Evolutionary conservation across 2,888 invertebrate species (phyloP), one percentile per base, ranked within the genome.

Genomic region (Petrolisthes cinctipes): DNA sequence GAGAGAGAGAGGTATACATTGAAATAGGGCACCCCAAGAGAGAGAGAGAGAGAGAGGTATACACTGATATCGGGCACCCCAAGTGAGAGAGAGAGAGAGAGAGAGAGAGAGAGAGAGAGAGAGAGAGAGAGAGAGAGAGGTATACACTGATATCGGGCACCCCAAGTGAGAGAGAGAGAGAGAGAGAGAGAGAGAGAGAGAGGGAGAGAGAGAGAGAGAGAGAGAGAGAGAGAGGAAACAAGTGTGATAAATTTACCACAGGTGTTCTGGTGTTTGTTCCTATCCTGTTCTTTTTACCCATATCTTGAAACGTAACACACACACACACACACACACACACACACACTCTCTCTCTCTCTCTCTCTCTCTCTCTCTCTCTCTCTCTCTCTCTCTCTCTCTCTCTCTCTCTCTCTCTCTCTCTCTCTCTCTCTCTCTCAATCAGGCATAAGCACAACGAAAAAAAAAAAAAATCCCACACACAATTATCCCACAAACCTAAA

Each of bases 311-410:
- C 61, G 11, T 9, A 11, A 17, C 17, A 61, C 61, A 61, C 61
- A 73, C 73, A 73, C 73, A 73, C 73, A 73, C 73, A 73, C 73
- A 73, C 20, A 73, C 73, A 73, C 73, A 73, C 73, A 73, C 73
- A 73, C 73, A 73, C 73, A 73, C 73, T 5, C 20, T 14, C 73
- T 14, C 4, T 11, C 56, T 79, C 20, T 80, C 53, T 53, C 9
- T 54, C 54, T 78, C 23, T 51, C 14, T 78, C n/a, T n/a, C n/a
- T n/a, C n/a, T n/a, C n/a, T 53, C 5, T 78, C 54, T 78, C 54
- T 53, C 51, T 53, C 51, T 11, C 51, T 53, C 78, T 53, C 54
- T 17, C 37, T 14, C 9, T 6, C n/a, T 14, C 11, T 51, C 54
- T 53, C 51, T 11, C 51, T 53, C 78, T 53, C 54, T 17, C 37